Conservation (phyloP, 2,888 invertebrate species). For the Hesperia comma region DNA sequence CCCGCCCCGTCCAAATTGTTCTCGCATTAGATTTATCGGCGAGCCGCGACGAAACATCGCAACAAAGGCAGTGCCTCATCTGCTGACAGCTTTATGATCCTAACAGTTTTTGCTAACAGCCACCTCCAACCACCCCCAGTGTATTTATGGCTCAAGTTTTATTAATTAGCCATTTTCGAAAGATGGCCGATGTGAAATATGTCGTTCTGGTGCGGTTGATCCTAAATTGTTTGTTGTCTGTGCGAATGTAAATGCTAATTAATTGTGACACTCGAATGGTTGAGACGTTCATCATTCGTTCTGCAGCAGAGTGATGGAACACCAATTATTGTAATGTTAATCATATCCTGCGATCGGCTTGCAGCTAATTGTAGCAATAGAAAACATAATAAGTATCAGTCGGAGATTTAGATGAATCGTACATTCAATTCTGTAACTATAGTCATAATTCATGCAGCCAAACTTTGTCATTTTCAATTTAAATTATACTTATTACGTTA, state of each 20-base stretch:
- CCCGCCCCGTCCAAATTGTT: constrained; percentile 65
- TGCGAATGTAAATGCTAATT: not conserved
- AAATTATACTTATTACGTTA: too few species aligned
- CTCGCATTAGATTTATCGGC: constrained; percentile 77
- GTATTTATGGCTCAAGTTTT: constrained; percentile 80
- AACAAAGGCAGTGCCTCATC: constrained; percentile 82
- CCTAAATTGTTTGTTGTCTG: constrained; percentile 10
- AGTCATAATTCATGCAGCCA: too few species aligned
- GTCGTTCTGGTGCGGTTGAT: constrained; percentile 20
- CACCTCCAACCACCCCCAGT: constrained; percentile 57
- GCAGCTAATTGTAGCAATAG: too few species aligned
- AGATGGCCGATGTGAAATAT: constrained; percentile 49
- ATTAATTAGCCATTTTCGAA: constrained; percentile 78
- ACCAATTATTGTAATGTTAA: too few species aligned
- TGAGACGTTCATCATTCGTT: too few species aligned
- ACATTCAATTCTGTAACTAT: too few species aligned
- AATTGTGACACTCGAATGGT: not conserved
- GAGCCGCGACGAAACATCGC: constrained; percentile 67
- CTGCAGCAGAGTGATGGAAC: too few species aligned
- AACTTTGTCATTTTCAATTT: too few species aligned
- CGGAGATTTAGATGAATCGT: too few species aligned
- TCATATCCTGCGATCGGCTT: too few species aligned
- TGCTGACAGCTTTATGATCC: constrained; percentile 82
- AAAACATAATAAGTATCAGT: too few species aligned
- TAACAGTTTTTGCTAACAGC: constrained; percentile 84